Evolutionary conservation across 2,113 vertebrate genomes (phyloP).

Genomic region (Glaucidium brasilianum): DNA sequence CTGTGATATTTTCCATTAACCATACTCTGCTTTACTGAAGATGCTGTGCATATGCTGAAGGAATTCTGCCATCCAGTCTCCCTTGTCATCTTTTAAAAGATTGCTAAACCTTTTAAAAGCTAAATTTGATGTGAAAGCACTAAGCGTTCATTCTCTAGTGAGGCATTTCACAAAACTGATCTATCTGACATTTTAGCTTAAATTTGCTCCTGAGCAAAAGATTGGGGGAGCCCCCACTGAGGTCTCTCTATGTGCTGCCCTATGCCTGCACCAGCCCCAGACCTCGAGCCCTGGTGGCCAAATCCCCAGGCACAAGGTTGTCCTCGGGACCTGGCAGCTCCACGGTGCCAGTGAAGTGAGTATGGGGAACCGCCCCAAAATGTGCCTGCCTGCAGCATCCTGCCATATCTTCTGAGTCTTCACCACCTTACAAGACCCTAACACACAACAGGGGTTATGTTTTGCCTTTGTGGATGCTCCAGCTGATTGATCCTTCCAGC

Average conservation of each 20-base stretch:
- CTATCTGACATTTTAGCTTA: background rate
- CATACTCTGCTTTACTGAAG: background rate
- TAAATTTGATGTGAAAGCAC: background rate
- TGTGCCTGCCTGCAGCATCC: background rate
- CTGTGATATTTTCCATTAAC: background rate
- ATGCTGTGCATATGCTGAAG: accelerated
- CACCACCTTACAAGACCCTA: background rate
- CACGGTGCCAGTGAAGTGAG: accelerated
- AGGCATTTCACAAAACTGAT: background rate
- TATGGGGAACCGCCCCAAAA: too few species aligned
- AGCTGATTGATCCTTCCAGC: background rate
- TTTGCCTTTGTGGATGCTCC: background rate
- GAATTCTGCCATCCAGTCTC: background rate
- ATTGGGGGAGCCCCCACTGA: background rate
- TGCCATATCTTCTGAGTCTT: accelerated
- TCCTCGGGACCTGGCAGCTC: background rate
- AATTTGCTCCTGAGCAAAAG: background rate
- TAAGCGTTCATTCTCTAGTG: background rate
- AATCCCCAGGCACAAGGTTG: background rate
- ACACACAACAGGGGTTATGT: background rate
- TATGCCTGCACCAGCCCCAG: background rate
- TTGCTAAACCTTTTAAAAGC: background rate
- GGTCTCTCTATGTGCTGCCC: background rate
- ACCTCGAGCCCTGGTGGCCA: background rate
- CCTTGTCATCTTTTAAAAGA: background rate